Conservation (phyloP, 2,888 invertebrate species). For the Eupithecia abbreviata region DNA sequence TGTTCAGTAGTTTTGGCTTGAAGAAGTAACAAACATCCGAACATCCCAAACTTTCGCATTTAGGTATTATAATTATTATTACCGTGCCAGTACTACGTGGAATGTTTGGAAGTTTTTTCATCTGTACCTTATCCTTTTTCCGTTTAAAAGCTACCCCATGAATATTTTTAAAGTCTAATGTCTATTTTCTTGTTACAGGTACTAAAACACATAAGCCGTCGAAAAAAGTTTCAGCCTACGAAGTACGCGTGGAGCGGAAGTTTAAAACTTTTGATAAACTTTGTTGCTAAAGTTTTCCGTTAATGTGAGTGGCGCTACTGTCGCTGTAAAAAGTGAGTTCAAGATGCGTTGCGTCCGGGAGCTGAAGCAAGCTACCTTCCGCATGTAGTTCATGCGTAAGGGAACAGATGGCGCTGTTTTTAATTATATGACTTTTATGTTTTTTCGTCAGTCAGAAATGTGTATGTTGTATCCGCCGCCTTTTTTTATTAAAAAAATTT, state of each 20-base stretch:
- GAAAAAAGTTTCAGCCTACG: slow-evolving; percentile 15
- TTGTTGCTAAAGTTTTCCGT: slow-evolving; percentile 50
- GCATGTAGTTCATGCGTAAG: slow-evolving; percentile 44
- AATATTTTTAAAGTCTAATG: background rate
- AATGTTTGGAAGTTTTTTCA: background rate
- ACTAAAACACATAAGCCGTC: slow-evolving; percentile 19
- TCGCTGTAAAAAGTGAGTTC: slow-evolving; percentile 48
- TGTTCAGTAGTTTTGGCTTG: too few relatives aligned
- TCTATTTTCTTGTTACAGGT: slow-evolving; percentile 36
- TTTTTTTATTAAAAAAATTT: too few relatives aligned
- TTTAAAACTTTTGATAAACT: slow-evolving; percentile 49
- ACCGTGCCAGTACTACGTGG: too few relatives aligned
- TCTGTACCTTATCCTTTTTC: background rate
- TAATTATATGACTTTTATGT: background rate
- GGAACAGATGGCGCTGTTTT: slow-evolving; percentile 56
- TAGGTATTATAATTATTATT: too few relatives aligned
- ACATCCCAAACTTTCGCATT: too few relatives aligned
- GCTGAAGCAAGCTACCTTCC: slow-evolving; percentile 34
- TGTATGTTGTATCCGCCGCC: too few relatives aligned
- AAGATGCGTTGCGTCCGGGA: slow-evolving; percentile 32
- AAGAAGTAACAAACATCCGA: too few relatives aligned
- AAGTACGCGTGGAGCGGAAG: slow-evolving; percentile 8
- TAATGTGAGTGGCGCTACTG: slow-evolving; percentile 51
- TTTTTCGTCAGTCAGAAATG: too few relatives aligned
- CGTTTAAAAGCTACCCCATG: background rate